Percentiles rank a stretch among this genome's conserved stretches.
These are phyloP conservation scores for Solenopsis invicta DNA, from an alignment of 1,140 invertebrate species.

Conservation along the genomic window DNA sequence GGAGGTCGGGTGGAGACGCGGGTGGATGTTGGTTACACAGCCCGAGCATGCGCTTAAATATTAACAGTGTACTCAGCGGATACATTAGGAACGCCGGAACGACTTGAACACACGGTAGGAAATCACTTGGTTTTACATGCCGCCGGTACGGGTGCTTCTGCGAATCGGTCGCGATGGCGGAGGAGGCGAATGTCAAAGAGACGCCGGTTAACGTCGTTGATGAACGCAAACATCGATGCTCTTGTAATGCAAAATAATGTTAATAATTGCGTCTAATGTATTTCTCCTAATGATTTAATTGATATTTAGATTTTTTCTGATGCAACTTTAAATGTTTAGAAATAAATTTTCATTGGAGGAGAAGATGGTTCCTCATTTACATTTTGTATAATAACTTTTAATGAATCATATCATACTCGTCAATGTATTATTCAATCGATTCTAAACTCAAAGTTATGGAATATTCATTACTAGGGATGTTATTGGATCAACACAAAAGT, in stretches of 20 bases:
- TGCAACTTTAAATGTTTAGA: background rate
- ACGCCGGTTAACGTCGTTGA: slow-evolving; percentile 57
- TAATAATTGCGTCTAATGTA: background rate
- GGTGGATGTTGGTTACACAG: slow-evolving; percentile 61
- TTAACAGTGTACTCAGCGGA: slow-evolving; percentile 80
- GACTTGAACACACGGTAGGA: slow-evolving; percentile 70
- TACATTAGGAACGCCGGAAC: slow-evolving; percentile 79
- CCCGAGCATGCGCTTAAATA: slow-evolving; percentile 75
- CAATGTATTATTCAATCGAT: no score
- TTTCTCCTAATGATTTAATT: no score
- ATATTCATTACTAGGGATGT: no score
- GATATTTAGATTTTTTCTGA: background rate
- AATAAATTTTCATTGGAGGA: background rate
- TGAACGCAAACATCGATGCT: slow-evolving; percentile 54
- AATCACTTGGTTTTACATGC: slow-evolving; percentile 70
- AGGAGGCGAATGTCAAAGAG: slow-evolving; percentile 65
- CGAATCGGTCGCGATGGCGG: slow-evolving; percentile 33
- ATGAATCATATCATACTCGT: no score
- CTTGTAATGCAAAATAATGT: slow-evolving; percentile 35
- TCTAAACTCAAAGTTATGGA: no score
- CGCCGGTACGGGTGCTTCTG: slow-evolving; percentile 50
- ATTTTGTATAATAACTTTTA: no score
- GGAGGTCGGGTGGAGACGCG: background rate
- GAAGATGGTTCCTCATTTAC: no score
- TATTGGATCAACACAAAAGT: no score